A percentile compares a stretch with the other conserved stretches of the same genome.
Evolutionary conservation across 1,140 invertebrate species (phyloP).

Genomic region (Gryon sp.): DNA sequence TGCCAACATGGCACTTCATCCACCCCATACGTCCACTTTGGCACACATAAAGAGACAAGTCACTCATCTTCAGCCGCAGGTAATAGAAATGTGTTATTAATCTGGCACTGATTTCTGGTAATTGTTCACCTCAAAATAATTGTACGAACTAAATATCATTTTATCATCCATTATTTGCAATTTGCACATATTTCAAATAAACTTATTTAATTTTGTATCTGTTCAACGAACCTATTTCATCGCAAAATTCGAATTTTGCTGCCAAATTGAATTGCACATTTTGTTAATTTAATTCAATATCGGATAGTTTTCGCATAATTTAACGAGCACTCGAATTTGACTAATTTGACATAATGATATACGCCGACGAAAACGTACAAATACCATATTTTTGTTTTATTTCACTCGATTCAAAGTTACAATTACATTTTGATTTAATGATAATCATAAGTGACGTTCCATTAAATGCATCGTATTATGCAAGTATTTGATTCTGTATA

Average conservation of each 20-base stretch:
- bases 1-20: slow-evolving; percentile 93
- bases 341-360: slow-evolving; percentile 48
- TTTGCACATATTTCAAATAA: slow-evolving; percentile 27
- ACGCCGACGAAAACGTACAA: slow-evolving; percentile 17
- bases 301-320: slow-evolving; percentile 42
- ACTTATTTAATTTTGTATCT: slow-evolving; percentile 21
- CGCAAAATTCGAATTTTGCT: slow-evolving; percentile 31
- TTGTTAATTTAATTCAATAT: slow-evolving; percentile 42
- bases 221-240: slow-evolving; percentile 8
- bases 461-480: slow-evolving; percentile 15
- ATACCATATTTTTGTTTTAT: slow-evolving; percentile 13
- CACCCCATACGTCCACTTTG: slow-evolving; percentile 84
- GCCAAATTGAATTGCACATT: slow-evolving; percentile 4
- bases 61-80: slow-evolving; percentile 84
- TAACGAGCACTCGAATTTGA: slow-evolving; percentile 36
- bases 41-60: slow-evolving; percentile 93
- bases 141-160: slow-evolving; percentile 17
- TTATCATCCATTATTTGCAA: slow-evolving; percentile 10
- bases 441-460: slow-evolving; percentile 22
- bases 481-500: slow-evolving; percentile 9
- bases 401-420: slow-evolving; percentile 1
- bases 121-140: background rate
- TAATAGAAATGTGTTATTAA: slow-evolving; percentile 70
- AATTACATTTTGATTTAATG: slow-evolving; percentile 8
- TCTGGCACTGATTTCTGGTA: background rate